phyloP scores from a whole-genome alignment of 2,113 vertebrate genomes.

The Stomatorhinus ivindoensis region DNA sequence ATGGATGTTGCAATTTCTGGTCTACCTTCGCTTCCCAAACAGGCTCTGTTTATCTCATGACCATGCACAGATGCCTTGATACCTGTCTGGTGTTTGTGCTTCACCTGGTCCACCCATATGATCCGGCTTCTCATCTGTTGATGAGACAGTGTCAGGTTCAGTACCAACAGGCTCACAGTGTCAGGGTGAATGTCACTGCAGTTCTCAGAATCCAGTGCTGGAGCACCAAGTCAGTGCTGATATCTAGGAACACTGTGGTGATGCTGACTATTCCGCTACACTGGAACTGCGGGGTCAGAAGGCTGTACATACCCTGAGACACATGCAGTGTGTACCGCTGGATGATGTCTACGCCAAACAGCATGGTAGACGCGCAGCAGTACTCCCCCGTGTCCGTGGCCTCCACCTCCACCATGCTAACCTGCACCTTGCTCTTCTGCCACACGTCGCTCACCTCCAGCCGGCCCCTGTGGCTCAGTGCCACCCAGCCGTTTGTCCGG shows the following conservation, averaged over 20 bases:
- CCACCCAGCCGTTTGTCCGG: constrained; percentile 5
- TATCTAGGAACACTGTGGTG: not conserved
- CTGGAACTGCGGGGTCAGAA: not conserved
- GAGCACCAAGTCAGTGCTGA: not conserved
- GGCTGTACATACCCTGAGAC: not conserved
- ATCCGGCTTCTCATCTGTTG: not conserved
- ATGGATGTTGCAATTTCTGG: not conserved
- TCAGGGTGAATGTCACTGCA: not conserved
- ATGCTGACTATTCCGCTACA: not conserved
- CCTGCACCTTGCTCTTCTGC: not conserved
- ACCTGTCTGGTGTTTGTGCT: not conserved
- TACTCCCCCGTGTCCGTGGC: not conserved
- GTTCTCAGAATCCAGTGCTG: not conserved
- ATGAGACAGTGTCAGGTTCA: not conserved
- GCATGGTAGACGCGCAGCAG: not conserved
- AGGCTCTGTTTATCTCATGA: not conserved
- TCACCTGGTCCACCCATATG: not conserved
- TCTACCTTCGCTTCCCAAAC: not conserved
- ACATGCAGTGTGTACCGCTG: not conserved
- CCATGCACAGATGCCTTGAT: not conserved
- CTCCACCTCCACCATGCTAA: not conserved
- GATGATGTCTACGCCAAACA: not conserved
- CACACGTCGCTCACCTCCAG: not conserved
- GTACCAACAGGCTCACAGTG: not conserved
- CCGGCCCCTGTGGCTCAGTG: not conserved